Evolutionary conservation across 2,797 vertebrate species (phyloP).

Genomic region (Protonibea diacanthus): DNA sequence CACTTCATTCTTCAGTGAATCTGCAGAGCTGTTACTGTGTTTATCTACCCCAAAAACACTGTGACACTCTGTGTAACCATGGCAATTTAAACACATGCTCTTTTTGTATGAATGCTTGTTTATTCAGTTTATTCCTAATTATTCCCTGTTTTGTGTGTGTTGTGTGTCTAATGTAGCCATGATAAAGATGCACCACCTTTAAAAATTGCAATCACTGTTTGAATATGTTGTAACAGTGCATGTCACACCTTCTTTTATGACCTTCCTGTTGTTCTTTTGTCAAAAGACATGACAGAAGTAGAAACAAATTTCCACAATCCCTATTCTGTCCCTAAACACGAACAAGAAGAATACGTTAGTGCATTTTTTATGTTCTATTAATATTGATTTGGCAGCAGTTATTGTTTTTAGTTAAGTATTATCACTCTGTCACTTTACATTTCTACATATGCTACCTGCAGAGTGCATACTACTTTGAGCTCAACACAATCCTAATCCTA

Average conservation of each 20-base stretch:
- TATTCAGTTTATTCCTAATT: not conserved
- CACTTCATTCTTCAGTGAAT: not conserved
- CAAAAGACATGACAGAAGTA: not conserved
- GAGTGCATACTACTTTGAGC: too few species aligned
- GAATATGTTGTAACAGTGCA: not conserved
- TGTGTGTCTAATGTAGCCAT: not conserved
- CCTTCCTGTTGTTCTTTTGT: not conserved
- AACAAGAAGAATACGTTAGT: not conserved
- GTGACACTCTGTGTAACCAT: not conserved
- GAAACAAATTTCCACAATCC: not conserved
- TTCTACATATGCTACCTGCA: too few species aligned
- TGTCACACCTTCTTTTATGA: too few species aligned
- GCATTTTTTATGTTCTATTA: too few species aligned
- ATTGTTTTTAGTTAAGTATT: not conserved
- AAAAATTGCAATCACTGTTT: not conserved
- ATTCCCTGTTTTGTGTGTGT: not conserved
- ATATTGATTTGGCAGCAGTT: not conserved
- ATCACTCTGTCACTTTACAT: not conserved
- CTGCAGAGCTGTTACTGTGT: slow-evolving; percentile 13
- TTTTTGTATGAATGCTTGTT: not conserved
- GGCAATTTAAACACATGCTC: not conserved
- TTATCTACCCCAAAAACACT: not conserved
- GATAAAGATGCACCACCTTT: not conserved
- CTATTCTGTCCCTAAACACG: not conserved
- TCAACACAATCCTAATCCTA: too few species aligned